Evolutionary conservation across 2,113 vertebrate genomes (phyloP).

Genomic region (Trogon melanurus): DNA sequence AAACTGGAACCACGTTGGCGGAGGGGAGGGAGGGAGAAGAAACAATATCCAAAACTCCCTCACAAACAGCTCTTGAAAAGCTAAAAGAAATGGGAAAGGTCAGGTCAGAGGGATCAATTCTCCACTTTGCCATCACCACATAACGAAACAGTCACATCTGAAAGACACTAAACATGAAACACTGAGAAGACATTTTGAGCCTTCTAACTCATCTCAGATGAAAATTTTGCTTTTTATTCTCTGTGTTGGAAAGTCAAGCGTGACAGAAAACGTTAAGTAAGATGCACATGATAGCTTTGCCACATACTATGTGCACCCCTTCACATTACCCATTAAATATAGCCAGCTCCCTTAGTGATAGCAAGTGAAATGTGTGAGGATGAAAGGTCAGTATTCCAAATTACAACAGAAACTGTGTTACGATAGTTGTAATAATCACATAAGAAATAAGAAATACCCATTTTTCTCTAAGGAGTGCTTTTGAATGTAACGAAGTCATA

Average conservation of each 20-base stretch:
- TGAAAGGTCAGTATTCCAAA: not conserved
- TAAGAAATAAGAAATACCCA: not conserved
- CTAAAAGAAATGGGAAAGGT: slow-evolving; percentile 16
- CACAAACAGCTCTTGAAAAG: not conserved
- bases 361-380: not conserved
- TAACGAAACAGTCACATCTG: not conserved
- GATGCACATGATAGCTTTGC: not conserved
- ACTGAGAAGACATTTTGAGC: not conserved
- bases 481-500: not conserved
- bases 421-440: not conserved
- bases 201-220: not conserved
- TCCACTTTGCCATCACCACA: not conserved
- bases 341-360: not conserved
- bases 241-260: not conserved
- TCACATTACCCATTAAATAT: not conserved
- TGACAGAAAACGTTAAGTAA: not conserved
- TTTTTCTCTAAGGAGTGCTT: not conserved
- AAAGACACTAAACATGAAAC: slow-evolving; percentile 1
- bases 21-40: not conserved
- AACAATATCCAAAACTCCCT: slow-evolving; percentile 21
- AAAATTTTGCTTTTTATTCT: not conserved
- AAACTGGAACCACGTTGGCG: slow-evolving; percentile 25
- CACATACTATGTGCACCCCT: not conserved
- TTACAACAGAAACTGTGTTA: not conserved
- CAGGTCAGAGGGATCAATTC: slow-evolving; percentile 40